phyloP scores from a whole-genome alignment of 2,797 vertebrate species.

The Smutsia gigantea region DNA sequence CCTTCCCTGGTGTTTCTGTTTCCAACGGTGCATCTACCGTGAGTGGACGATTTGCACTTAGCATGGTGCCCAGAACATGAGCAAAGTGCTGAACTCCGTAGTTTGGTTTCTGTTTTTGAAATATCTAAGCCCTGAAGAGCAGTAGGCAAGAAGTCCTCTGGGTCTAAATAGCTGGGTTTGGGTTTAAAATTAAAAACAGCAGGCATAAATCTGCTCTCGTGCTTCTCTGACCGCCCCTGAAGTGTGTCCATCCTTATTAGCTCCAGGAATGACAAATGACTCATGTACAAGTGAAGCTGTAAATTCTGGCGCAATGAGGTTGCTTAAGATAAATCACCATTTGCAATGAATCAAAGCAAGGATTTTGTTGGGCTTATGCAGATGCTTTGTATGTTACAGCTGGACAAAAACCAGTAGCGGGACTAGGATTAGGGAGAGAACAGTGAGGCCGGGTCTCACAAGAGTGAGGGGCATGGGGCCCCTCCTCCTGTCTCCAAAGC shows the following conservation, averaged over 20 bases:
- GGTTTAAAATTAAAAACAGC: background rate
- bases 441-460: background rate
- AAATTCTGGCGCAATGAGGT: rapidly evolving
- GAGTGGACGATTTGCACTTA: background rate
- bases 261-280: background rate
- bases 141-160: background rate
- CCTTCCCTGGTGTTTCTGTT: background rate
- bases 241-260: background rate
- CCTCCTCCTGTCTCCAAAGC: background rate
- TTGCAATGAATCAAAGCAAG: background rate
- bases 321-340: background rate
- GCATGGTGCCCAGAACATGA: background rate
- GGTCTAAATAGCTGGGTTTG: background rate
- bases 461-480: background rate
- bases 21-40: rapidly evolving
- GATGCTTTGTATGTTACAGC: rapidly evolving
- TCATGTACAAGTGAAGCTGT: rapidly evolving
- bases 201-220: background rate
- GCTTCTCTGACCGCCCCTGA: background rate
- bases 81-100: background rate
- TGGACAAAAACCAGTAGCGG: too few species aligned
- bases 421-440: background rate
- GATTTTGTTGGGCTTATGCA: rapidly evolving
- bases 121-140: background rate
- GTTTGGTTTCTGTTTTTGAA: background rate